phyloP scores from a whole-genome alignment of 2,888 invertebrate genomes.

The Elmis aenea region DNA sequence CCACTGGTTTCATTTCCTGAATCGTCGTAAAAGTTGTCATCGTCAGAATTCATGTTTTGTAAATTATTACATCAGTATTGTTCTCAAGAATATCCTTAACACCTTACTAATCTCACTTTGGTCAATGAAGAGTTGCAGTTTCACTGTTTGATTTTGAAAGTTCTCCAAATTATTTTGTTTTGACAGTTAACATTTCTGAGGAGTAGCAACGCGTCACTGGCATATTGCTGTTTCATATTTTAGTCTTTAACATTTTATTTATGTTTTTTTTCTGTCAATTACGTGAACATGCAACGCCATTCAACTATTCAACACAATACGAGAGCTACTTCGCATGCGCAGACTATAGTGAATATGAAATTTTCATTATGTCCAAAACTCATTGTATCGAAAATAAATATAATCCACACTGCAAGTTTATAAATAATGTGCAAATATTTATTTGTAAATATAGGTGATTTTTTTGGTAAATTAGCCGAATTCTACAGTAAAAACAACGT shows the following conservation, averaged over 20 bases:
- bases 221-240: neutral
- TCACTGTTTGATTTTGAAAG: conserved; percentile 31
- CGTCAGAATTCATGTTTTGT: conserved; percentile 80
- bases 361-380: no score
- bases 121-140: conserved; percentile 7
- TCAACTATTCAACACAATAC: no score
- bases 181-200: conserved; percentile 16
- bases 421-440: neutral
- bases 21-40: conserved; percentile 84
- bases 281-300: no score
- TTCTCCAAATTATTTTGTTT: conserved; percentile 17
- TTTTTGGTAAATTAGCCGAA: neutral
- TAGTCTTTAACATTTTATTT: no score
- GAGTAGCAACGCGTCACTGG: conserved; percentile 8
- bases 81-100: neutral
- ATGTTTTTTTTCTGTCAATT: no score
- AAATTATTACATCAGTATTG: neutral
- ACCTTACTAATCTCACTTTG: neutral
- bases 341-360: no score
- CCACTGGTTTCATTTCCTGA: conserved; percentile 91
- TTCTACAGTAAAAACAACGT: neutral
- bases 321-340: no score
- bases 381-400: no score
- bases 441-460: conserved; percentile 1
- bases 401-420: neutral